phyloP scores from a whole-genome alignment of 2,888 invertebrate species.

The Apantesis nais region DNA sequence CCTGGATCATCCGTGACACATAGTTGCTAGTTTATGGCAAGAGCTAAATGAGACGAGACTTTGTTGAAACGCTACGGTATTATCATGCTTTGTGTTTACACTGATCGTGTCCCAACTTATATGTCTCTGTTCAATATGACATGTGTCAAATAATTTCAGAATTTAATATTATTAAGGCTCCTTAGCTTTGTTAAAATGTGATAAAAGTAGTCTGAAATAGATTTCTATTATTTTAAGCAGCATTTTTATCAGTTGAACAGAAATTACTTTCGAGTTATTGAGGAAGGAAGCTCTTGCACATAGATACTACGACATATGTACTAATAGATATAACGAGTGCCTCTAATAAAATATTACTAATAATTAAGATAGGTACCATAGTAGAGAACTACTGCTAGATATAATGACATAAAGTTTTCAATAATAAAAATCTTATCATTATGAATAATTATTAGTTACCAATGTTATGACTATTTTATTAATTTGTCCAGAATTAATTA shows the following conservation, averaged over 20 bases:
- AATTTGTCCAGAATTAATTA: conserved; percentile 16
- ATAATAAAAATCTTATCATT: conserved; percentile 2
- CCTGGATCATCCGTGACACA: too few species aligned
- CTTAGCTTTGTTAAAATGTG: too few species aligned
- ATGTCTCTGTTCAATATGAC: too few species aligned
- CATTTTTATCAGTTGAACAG: too few species aligned
- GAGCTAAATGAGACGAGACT: too few species aligned
- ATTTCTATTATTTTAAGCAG: background rate
- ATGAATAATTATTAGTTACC: conserved; percentile 1
- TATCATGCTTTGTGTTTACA: too few species aligned
- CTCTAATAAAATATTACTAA: background rate
- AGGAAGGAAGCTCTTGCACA: background rate
- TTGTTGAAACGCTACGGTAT: too few species aligned
- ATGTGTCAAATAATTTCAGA: background rate
- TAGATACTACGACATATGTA: background rate
- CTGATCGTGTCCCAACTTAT: too few species aligned
- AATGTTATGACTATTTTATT: conserved; percentile 11
- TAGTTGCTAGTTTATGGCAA: too few species aligned
- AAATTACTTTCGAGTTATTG: background rate
- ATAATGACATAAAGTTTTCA: background rate
- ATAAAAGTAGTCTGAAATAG: too few species aligned
- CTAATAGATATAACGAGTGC: background rate
- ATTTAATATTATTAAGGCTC: too few species aligned
- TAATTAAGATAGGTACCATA: background rate
- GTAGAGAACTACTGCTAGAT: background rate